These are phyloP conservation scores for Epizoanthus scotinus DNA, from an alignment of 92 coral and sea anemone species.

Conservation along the genomic window DNA sequence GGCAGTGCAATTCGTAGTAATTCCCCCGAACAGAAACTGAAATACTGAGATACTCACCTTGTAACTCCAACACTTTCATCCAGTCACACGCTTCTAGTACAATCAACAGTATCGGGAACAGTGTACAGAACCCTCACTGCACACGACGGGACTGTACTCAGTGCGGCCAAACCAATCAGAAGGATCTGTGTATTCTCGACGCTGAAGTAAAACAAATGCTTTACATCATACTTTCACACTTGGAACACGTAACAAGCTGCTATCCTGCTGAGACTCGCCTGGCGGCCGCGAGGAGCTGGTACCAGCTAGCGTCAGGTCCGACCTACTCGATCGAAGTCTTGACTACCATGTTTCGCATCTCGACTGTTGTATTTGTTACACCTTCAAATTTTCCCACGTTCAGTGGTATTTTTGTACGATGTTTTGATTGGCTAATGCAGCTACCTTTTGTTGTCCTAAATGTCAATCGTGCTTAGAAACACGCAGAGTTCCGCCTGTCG, in stretches of 20 bases:
- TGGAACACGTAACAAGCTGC: no score
- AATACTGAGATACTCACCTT: conserved; percentile 27
- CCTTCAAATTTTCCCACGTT: conserved; percentile 34
- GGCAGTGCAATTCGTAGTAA: background rate
- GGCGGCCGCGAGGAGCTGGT: background rate
- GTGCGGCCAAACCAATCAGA: no score
- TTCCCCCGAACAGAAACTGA: background rate
- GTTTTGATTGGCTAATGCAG: background rate
- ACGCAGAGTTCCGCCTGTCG: no score
- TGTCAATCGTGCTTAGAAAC: no score
- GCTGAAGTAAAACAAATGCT: no score
- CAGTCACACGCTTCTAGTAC: background rate
- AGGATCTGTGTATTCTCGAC: no score
- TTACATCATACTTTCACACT: no score
- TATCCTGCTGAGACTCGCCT: background rate
- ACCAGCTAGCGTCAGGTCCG: no score
- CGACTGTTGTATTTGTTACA: background rate
- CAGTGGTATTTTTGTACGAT: conserved; percentile 18
- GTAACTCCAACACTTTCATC: background rate
- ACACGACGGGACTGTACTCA: background rate
- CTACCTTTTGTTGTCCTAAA: no score
- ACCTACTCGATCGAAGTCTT: no score
- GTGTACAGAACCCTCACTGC: background rate
- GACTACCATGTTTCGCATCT: background rate
- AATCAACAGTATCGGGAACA: no score